Base-by-base conservation (phyloP, 2,113 vertebrate species). In the Elgaria multicarinata region DNA sequence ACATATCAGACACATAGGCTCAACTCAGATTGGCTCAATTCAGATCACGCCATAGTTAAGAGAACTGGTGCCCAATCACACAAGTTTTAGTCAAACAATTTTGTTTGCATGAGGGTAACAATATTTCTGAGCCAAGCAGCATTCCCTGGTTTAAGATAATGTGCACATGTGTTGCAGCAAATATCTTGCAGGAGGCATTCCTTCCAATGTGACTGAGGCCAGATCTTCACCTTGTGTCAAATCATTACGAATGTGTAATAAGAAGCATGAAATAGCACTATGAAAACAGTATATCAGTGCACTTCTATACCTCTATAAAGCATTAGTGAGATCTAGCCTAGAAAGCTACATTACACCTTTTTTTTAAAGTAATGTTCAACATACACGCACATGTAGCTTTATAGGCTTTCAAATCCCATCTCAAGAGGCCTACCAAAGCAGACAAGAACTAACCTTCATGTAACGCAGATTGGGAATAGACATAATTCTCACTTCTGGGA, bases 401-500 rank as follows among this genome's bases (percentile, higher is more conserved):
- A 58, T 74, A 53, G 42, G 16, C 9, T 76, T 0, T 79, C 81
- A 87, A 3, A 22, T 28, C 82, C 74, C 80, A 86, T 36, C 42
- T 78, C 0, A 26, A 83, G 69, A 55, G 8, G 6, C 26, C 7
- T 2, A 46, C 42, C 79, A 77, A 78, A 67, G 66, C 76, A 83
- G 10, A 44, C 58, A 90, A 22, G 3, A 69, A 97, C 98, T 97
- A 92, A 98, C 99, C 98, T 99, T 99, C 98, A 98, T 98, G 96
- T 97, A 97, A 92, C 99, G 98, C 92, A 99, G 98, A 93, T 99
- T 99, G 91, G 99, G 99, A 97, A 99, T 99, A 86, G 99, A 99
- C 98, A 99, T 99, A 95, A 99, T 99, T 96, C 99, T 98, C 93
- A 99, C 98, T 98, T 99, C 99, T 90, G 99, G 99, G 94, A 99